These are phyloP conservation scores for Byasa hedistus DNA, from an alignment of 2,888 invertebrate species.

Conservation along the genomic window DNA sequence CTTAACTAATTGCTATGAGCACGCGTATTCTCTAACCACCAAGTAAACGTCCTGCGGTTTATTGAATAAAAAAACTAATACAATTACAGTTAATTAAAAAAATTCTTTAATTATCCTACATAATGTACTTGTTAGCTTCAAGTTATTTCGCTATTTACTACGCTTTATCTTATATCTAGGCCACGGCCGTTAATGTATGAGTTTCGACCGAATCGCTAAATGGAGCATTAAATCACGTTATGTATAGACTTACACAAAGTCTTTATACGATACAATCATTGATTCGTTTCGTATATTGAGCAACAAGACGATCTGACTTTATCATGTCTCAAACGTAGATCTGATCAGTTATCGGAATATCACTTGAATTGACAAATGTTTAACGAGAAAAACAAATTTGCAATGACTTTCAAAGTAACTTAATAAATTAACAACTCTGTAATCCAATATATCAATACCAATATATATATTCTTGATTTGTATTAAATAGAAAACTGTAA, in stretches of 20 bases:
- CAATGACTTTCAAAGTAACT: background rate
- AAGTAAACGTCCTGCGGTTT: no score
- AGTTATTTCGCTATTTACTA: background rate
- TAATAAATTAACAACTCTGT: background rate
- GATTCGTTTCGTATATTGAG: background rate
- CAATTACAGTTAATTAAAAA: background rate
- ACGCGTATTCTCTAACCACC: no score
- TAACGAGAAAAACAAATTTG: background rate
- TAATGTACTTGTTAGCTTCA: background rate
- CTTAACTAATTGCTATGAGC: no score
- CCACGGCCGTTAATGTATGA: background rate
- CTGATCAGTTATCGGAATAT: background rate
- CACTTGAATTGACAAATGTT: background rate
- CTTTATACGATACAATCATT: background rate
- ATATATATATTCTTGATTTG: background rate
- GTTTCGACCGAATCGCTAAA: constrained; percentile 2
- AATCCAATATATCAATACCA: no score
- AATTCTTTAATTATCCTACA: background rate
- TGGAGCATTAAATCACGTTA: constrained; percentile 1
- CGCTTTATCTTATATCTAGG: constrained; percentile 1
- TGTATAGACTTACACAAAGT: background rate
- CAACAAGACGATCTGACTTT: background rate
- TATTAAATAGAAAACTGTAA: background rate
- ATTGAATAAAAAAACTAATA: no score
- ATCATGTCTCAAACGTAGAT: background rate